Evolutionary conservation across 37 sponge, comb jelly and placozoan species (phyloP).

Genomic region (Ianthella basta): DNA sequence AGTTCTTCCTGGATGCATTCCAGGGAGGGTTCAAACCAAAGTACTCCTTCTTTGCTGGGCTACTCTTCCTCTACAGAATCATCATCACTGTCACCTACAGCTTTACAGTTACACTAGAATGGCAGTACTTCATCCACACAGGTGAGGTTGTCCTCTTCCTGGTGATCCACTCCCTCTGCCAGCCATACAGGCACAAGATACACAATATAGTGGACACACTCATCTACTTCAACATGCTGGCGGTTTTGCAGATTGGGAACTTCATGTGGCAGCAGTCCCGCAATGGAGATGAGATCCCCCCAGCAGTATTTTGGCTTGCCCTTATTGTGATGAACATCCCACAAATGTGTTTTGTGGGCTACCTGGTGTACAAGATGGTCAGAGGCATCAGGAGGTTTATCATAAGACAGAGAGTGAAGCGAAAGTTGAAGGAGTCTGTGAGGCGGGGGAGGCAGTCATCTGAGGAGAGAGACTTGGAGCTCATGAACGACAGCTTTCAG

Average conservation of each 20-base stretch:
- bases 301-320: neutral
- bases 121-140: neutral
- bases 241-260: neutral
- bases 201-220: conserved; percentile 11
- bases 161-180: neutral
- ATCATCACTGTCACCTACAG: neutral
- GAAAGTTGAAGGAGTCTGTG: neutral
- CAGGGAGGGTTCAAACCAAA: conserved; percentile 25
- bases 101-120: neutral
- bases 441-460: neutral
- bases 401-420: neutral
- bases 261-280: neutral
- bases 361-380: conserved; percentile 1
- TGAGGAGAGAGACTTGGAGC: neutral
- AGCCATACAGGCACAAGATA: neutral
- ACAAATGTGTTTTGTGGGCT: neutral
- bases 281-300: neutral
- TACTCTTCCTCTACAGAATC: conserved; percentile 15
- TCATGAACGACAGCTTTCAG: conserved; percentile 20
- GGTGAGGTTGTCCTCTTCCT: neutral
- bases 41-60: conserved; percentile 14
- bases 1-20: conserved; percentile 20
- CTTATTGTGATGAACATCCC: conserved; percentile 11
- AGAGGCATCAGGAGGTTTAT: neutral
- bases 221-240: conserved; percentile 17